A percentile compares a stretch with the other conserved stretches of the same genome.
These are phyloP conservation scores for Calephelis virginiensis DNA, from an alignment of 1,140 invertebrate species.

Conservation along the genomic window DNA sequence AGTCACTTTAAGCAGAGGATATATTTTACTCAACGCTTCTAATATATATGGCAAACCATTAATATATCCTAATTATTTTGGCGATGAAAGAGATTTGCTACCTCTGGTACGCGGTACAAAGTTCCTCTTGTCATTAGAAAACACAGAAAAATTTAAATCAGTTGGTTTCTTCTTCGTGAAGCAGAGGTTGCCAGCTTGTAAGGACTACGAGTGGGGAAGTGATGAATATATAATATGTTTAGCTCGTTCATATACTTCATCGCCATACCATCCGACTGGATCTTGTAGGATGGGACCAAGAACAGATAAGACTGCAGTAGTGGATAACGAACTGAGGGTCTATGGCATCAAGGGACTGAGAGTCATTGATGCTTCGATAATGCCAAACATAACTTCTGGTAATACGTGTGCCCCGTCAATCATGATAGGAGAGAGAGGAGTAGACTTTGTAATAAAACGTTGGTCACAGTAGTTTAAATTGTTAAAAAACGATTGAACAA, in stretches of 20 bases:
- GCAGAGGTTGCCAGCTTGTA: constrained; percentile 81
- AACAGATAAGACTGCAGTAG: constrained; percentile 41
- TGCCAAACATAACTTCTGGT: no score
- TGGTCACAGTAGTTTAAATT: constrained; percentile 21
- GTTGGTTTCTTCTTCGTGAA: constrained; percentile 79
- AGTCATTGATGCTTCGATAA: no score
- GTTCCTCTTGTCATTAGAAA: constrained; percentile 37
- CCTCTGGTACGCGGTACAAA: constrained; percentile 64
- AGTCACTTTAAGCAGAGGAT: constrained; percentile 80
- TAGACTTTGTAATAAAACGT: constrained; percentile 34
- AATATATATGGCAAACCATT: constrained; percentile 86
- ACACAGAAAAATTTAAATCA: constrained; percentile 79
- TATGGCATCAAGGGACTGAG: constrained; percentile 21
- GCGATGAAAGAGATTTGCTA: constrained; percentile 79
- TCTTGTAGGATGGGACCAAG: constrained; percentile 81
- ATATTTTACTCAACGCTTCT: constrained; percentile 80
- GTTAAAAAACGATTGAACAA: no score
- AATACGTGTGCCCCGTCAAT: constrained; percentile 13
- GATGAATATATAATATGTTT: constrained; percentile 86
- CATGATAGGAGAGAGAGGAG: constrained; percentile 45
- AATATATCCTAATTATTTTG: constrained; percentile 89
- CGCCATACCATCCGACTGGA: constrained; percentile 80
- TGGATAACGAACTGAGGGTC: constrained; percentile 37
- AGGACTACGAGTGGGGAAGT: constrained; percentile 79
- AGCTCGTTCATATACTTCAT: constrained; percentile 81